Percentiles rank a stretch among this genome's conserved stretches.
phyloP scores from a whole-genome alignment of 2,888 invertebrate species.

The Drosophila flavopinicola region DNA sequence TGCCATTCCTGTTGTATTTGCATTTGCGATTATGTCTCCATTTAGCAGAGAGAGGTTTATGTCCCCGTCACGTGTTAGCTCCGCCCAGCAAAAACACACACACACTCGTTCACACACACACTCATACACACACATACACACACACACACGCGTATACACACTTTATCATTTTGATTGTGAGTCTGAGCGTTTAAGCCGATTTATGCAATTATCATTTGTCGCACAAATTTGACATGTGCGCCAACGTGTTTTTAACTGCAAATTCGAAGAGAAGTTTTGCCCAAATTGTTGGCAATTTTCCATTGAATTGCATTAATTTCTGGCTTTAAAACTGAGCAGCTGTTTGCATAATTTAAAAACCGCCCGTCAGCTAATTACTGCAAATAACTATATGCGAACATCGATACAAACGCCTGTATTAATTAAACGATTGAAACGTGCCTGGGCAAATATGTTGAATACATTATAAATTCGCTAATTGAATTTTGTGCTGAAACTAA shows the following conservation, averaged over 20 bases:
- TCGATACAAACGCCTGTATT: conserved; percentile 10
- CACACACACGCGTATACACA: background rate
- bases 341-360: conserved; percentile 49
- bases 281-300: conserved; percentile 26
- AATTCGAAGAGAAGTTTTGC: conserved; percentile 33
- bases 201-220: conserved; percentile 81
- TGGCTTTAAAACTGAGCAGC: conserved; percentile 42
- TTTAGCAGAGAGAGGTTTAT: conserved; percentile 42
- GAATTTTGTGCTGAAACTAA: conserved; percentile 5
- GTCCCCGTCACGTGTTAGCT: conserved; percentile 58
- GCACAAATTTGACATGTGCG: conserved; percentile 61
- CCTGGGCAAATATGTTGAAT: background rate
- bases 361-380: conserved; percentile 37
- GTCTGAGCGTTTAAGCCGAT: conserved; percentile 78
- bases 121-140: background rate
- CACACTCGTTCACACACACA: conserved; percentile 16
- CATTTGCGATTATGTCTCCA: conserved; percentile 62
- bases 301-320: conserved; percentile 49
- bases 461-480: conserved; percentile 32
- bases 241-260: conserved; percentile 44
- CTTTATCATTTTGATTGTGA: conserved; percentile 24
- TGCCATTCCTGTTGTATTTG: conserved; percentile 44
- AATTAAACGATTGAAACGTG: conserved; percentile 33
- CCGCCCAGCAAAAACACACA: too few relatives aligned
- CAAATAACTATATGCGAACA: conserved; percentile 15